These are phyloP conservation scores for Crypturellus undulatus DNA, from an alignment of 2,113 vertebrate species.

Conservation along the genomic window DNA sequence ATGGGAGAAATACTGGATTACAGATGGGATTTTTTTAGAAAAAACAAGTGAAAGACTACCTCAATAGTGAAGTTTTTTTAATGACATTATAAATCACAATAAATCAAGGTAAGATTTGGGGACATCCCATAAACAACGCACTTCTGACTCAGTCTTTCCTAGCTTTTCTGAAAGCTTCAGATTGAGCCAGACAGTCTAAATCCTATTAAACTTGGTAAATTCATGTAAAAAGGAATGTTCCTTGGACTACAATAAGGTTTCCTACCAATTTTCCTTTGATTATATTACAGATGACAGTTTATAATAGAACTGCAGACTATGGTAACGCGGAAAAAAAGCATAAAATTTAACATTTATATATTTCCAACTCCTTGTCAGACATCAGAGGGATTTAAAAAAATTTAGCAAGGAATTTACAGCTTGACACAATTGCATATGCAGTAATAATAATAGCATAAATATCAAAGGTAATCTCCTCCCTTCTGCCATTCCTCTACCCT, in stretches of 20 bases:
- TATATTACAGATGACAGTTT: constrained; percentile 74
- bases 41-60: not conserved
- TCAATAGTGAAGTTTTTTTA: not conserved
- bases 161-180: constrained; percentile 21
- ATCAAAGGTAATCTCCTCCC: constrained; percentile 33
- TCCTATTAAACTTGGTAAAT: constrained; percentile 57
- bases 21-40: not conserved
- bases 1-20: not conserved
- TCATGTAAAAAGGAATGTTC: constrained; percentile 67
- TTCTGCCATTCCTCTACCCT: not conserved
- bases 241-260: constrained; percentile 69
- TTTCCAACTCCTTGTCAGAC: constrained; percentile 76
- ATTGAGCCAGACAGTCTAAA: constrained; percentile 43
- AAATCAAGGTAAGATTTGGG: not conserved
- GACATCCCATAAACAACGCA: not conserved
- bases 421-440: constrained; percentile 63
- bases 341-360: constrained; percentile 74
- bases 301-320: constrained; percentile 69
- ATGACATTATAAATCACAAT: not conserved
- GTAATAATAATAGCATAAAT: constrained; percentile 48
- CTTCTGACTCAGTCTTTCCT: not conserved
- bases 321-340: constrained; percentile 66
- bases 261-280: constrained; percentile 74
- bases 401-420: constrained; percentile 72
- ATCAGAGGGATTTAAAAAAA: constrained; percentile 76